Base-by-base conservation (phyloP, 2,888 invertebrate genomes). In the Doris montereyensis region DNA sequence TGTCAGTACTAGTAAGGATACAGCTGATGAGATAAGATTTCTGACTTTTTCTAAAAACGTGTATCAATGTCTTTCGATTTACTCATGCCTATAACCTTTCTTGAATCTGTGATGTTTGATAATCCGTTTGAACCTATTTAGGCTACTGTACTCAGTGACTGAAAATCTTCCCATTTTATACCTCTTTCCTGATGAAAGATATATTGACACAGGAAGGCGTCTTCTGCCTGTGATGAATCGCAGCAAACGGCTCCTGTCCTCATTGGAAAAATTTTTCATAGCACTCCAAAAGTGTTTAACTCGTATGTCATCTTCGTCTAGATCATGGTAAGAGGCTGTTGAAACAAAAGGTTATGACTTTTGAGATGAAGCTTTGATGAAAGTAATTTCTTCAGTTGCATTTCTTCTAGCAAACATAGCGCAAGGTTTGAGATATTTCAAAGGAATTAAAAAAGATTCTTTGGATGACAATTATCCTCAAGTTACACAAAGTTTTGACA, bases 221-320 rank as follows among this genome's bases (percentile, higher is more conserved):
- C 90, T 81, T 34, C 91, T 83, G 5, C 91, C 91, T 2, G 91
- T 90, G n/a, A 91, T 89, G 83, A 91, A 91, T 0, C 90, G 83
- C 26, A 91, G 86, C 82, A 91, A 89, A 67, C 89, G 85, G 81
- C 91, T 91, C 62, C 91, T 84, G 71, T 91, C 91, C 80, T 91
- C 91, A 82, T 89, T 90, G 4, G 89, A 89, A 83, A 91, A 91
- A 71, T 86, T 87, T 62, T 85, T 87, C 65, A 91, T 82, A 0
- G 90, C 89, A 81, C 88, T 87, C 91, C 91, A 91, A 84, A 91
- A 85, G 73, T 87, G 88, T 78, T 90, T 89, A 35, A 90, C 90
- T 75, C 89, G 82, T 4, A 84, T 83, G 79, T 90, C 90, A 41
- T 86, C 86, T 62, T 89, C 88, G n/a, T 90, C 90, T 34, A 91